Evolutionary conservation across 2,888 invertebrate genomes (phyloP).

Genomic region (Cephus runcator): DNA sequence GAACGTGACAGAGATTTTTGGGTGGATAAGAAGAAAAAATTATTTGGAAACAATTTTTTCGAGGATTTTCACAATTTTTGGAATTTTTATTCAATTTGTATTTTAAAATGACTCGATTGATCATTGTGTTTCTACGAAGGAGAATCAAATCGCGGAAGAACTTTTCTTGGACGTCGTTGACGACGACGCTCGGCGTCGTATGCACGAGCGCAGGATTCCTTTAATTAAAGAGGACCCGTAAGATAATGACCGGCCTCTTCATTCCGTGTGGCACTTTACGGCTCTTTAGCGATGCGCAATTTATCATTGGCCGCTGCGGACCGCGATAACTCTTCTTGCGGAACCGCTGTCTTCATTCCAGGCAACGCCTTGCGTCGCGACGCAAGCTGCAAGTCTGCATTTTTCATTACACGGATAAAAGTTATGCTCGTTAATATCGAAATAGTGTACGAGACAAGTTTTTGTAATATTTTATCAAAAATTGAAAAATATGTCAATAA

Average conservation of each 20-base stretch:
- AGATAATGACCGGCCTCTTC: not conserved
- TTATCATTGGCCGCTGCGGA: not conserved
- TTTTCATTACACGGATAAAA: not conserved
- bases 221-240: slow-evolving; percentile 1
- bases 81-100: not conserved
- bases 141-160: not conserved
- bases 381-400: slow-evolving; percentile 32
- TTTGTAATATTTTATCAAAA: slow-evolving; percentile 21
- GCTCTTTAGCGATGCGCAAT: slow-evolving; percentile 5
- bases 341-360: not conserved
- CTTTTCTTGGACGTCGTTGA: not conserved
- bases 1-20: not conserved
- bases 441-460: slow-evolving; percentile 23
- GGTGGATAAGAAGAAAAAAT: not conserved
- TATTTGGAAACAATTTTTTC: not conserved
- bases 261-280: not conserved
- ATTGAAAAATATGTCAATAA: not conserved
- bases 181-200: not conserved
- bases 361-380: not conserved
- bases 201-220: not conserved
- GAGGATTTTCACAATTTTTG: not conserved
- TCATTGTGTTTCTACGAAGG: not conserved
- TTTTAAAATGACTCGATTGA: not conserved
- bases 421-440: not conserved
- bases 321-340: slow-evolving; percentile 2